Evolutionary conservation across 2,113 vertebrate species (phyloP).

Genomic region (Chiloscyllium plagiosum): DNA sequence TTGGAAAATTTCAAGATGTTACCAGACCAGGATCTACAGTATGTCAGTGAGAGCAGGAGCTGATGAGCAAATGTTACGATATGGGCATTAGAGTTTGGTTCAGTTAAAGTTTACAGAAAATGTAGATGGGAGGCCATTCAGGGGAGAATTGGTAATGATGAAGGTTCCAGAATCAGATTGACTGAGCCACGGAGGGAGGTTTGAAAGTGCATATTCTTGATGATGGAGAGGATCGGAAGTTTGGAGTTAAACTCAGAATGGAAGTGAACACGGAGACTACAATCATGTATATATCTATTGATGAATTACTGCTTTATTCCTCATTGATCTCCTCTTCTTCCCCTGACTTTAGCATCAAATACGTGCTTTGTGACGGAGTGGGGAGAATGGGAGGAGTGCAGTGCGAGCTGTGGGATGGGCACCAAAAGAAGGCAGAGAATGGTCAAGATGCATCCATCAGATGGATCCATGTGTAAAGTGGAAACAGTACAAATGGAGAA

Average conservation of each 20-base stretch:
- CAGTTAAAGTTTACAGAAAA: neutral
- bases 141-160: neutral
- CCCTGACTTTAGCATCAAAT: conserved; percentile 65
- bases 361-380: conserved; percentile 94
- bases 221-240: neutral
- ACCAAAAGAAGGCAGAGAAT: conserved; percentile 85
- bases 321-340: neutral
- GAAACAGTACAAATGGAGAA: conserved; percentile 90
- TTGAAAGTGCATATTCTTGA: neutral
- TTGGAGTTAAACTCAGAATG: neutral
- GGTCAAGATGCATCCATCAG: conserved; percentile 89
- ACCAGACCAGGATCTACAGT: neutral
- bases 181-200: neutral
- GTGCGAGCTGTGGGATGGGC: conserved; percentile 87
- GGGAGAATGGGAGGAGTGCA: conserved; percentile 94
- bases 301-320: neutral
- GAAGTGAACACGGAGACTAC: neutral
- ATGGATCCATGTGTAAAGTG: conserved; percentile 84
- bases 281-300: neutral
- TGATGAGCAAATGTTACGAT: neutral
- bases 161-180: neutral
- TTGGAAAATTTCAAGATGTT: neutral
- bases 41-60: neutral
- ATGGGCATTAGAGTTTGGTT: neutral
- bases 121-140: neutral